Base-by-base conservation (phyloP, 2,113 vertebrate species). In the Dasyornis broadbenti region DNA sequence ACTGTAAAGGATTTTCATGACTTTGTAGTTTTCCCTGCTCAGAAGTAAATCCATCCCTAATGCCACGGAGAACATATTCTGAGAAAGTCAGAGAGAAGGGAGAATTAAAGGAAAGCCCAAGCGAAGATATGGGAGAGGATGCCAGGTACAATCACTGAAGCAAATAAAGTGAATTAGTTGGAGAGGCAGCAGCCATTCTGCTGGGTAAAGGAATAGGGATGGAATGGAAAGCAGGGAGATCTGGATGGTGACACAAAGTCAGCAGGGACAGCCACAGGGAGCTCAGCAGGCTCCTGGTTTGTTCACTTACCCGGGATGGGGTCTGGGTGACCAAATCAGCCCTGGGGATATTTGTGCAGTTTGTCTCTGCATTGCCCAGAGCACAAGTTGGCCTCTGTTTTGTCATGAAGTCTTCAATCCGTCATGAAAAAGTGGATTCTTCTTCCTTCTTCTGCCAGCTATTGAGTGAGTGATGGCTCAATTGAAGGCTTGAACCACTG, bases 121-220 rank as follows among this genome's bases (percentile, higher is more conserved):
- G 54, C 1, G 15, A 86, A 89, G 73, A 52, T 65, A 39, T 7
- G 30, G 47, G 79, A 89, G 64, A 95, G 76, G 75, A 83, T 94
- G 86, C 79, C 85, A 85, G 89, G 91, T 89, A 92, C 45, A 90
- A 40, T 72, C 82, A 57, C 28, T 86, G 89, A 91, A 97, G 96
- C 83, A 96, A 92, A 96, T 91, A 86, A 65, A 96, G 94, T 91
- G 93, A 95, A 92, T n/a, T 80, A 96, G 75, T 77, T 94, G 21
- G 26, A 92, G 80, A 95, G 69, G 88, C 94, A 94, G 94, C 82
- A 94, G 95, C 87, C 78, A 44, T 64, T 82, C 90, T 92, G 12
- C 90, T 88, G 92, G 90, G 91, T 40, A 37, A 44, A 83, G 69
- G 85, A 57, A 9, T 2, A 23, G 14, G 54, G 54, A 49, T n/a